Conservation (phyloP, 2,113 vertebrate species). For the Pelusios castaneus region DNA sequence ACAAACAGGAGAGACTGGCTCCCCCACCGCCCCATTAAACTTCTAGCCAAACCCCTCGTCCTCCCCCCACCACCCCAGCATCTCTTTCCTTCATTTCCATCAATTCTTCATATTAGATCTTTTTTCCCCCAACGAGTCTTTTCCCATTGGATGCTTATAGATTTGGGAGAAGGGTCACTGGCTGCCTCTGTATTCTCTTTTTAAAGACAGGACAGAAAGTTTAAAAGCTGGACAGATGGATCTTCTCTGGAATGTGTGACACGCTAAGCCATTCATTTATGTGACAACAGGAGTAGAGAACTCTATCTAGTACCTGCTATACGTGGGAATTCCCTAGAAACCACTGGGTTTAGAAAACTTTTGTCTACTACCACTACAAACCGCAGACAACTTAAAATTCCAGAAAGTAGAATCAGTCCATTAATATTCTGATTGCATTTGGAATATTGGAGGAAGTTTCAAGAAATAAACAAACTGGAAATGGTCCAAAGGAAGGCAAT, state of each 20-base stretch:
- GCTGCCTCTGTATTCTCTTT: background rate
- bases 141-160: background rate
- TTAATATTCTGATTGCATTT: background rate
- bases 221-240: background rate
- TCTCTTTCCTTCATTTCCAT: background rate
- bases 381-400: background rate
- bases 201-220: background rate
- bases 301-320: background rate
- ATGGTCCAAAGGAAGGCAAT: background rate
- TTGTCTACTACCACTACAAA: background rate
- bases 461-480: background rate
- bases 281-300: background rate
- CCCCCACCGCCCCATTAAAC: too few species aligned
- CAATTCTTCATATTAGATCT: background rate
- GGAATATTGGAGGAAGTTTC: background rate
- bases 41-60: background rate
- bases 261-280: background rate
- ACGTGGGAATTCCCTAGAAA: background rate
- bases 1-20: too few species aligned
- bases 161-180: background rate
- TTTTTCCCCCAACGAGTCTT: background rate
- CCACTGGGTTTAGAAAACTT: background rate
- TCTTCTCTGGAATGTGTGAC: background rate
- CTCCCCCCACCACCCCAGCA: background rate
- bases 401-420: background rate